Conservation (phyloP, 2,113 vertebrate species). For the Macquaria ambigua region DNA sequence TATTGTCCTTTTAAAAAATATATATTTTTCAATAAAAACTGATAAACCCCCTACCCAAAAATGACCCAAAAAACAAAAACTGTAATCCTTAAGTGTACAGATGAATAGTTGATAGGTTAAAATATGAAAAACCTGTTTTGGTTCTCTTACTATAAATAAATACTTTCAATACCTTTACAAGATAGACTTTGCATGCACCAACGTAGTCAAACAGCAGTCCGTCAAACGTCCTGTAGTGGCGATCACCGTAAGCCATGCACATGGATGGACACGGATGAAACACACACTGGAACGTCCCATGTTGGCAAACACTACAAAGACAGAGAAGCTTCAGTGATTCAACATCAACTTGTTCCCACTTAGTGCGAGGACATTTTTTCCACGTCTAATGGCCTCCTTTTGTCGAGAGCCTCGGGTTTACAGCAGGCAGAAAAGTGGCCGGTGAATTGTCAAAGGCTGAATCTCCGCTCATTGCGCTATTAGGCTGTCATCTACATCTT, state of each 20-base stretch:
- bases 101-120: not conserved
- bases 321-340: slow-evolving; percentile 60
- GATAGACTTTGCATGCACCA: slow-evolving; percentile 91
- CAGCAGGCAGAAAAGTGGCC: slow-evolving; percentile 52
- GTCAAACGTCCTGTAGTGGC: slow-evolving; percentile 96
- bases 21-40: not conserved
- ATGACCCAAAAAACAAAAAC: not conserved
- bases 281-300: slow-evolving; percentile 91
- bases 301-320: slow-evolving; percentile 90
- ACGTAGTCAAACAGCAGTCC: slow-evolving; percentile 94
- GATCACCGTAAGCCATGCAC: slow-evolving; percentile 93
- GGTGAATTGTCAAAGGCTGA: slow-evolving; percentile 63
- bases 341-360: slow-evolving; percentile 67
- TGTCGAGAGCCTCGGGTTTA: slow-evolving; percentile 55
- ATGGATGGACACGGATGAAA: slow-evolving; percentile 94
- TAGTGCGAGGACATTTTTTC: slow-evolving; percentile 50
- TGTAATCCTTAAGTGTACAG: not conserved
- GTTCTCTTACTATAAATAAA: not conserved
- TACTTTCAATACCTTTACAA: slow-evolving; percentile 89
- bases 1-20: not conserved
- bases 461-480: slow-evolving; percentile 64
- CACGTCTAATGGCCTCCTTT: slow-evolving; percentile 61
- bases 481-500: slow-evolving; percentile 76
- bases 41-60: not conserved
- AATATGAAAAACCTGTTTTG: not conserved